These are phyloP conservation scores for Tubulanus polymorphus DNA, from an alignment of 2,888 invertebrate genomes.

Conservation along the genomic window DNA sequence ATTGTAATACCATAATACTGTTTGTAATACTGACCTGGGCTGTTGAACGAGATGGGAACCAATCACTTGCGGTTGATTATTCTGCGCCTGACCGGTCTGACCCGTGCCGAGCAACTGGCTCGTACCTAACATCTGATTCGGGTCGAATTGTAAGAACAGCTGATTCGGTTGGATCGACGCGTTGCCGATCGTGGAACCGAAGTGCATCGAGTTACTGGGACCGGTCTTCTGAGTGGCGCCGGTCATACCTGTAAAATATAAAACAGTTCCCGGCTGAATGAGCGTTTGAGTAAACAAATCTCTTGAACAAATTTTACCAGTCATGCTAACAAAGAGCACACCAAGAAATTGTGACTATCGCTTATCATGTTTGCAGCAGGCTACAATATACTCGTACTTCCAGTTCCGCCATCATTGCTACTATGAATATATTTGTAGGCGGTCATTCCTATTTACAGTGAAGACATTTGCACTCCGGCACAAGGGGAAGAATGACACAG, in stretches of 20 bases:
- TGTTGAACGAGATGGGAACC: conserved; percentile 64
- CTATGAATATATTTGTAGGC: too few relatives aligned
- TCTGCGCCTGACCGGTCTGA: conserved; percentile 44
- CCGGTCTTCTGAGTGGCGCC: conserved; percentile 26
- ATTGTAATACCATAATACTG: background rate
- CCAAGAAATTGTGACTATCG: too few relatives aligned
- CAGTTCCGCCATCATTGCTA: too few relatives aligned
- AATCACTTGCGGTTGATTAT: conserved; percentile 59
- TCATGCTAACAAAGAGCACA: background rate
- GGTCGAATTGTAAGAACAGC: conserved; percentile 63
- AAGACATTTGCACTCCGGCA: background rate
- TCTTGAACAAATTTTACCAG: too few relatives aligned
- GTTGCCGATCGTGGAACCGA: conserved; percentile 28
- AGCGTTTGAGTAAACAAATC: too few relatives aligned
- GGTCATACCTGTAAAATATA: background rate
- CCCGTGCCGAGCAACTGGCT: conserved; percentile 49
- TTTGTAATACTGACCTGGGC: conserved; percentile 48
- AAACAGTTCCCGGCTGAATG: too few relatives aligned
- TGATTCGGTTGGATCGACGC: conserved; percentile 50
- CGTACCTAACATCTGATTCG: conserved; percentile 44
- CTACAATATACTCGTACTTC: too few relatives aligned
- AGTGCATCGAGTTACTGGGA: conserved; percentile 27
- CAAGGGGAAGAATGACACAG: background rate
- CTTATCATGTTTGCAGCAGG: too few relatives aligned
- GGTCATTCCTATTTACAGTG: too few relatives aligned